Evolutionary conservation across 2,113 vertebrate species (phyloP).

Genomic region (Sinocyclocheilus maitianheensis): DNA sequence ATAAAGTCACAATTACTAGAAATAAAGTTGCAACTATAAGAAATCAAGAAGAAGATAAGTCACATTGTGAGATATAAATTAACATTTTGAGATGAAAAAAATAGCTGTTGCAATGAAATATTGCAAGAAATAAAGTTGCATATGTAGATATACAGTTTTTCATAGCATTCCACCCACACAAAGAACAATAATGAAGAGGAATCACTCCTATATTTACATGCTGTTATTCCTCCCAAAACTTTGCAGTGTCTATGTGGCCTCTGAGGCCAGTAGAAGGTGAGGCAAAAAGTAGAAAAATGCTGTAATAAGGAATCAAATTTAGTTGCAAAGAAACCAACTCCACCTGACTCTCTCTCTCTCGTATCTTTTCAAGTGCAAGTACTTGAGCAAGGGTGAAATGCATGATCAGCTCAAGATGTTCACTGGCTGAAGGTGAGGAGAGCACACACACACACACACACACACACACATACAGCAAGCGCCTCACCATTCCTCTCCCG

Average conservation of each 20-base stretch:
- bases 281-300: not conserved
- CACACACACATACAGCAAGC: not conserved
- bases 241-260: not conserved
- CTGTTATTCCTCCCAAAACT: not conserved
- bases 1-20: not conserved
- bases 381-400: constrained; percentile 24
- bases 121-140: not conserved
- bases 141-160: not conserved
- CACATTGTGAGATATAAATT: no score
- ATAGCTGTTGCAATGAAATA: not conserved
- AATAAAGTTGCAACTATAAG: not conserved
- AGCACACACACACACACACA: not conserved
- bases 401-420: constrained; percentile 19
- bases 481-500: not conserved
- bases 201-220: not conserved
- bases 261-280: not conserved
- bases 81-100: no score
- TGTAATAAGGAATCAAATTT: not conserved
- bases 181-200: not conserved
- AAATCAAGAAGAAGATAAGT: not conserved
- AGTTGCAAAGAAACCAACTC: not conserved
- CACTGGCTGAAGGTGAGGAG: not conserved
- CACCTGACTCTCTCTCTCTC: not conserved
- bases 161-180: not conserved
- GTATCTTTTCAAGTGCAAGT: not conserved